phyloP scores from a whole-genome alignment of 2,113 vertebrate species.

The Cichladusa arquata region DNA sequence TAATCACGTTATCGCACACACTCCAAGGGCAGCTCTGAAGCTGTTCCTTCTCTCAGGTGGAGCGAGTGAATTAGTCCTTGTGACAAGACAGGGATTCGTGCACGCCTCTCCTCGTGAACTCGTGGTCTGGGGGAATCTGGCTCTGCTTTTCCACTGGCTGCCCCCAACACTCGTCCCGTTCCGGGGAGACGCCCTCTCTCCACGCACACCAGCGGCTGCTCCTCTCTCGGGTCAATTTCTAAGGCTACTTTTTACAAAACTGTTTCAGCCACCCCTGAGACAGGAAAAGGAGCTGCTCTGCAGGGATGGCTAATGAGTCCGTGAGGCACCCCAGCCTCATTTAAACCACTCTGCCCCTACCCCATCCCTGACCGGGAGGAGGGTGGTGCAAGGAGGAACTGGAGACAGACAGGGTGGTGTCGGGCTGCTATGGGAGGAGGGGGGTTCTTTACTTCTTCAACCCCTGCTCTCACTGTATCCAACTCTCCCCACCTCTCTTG shows the following conservation, averaged over 20 bases:
- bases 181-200: not conserved
- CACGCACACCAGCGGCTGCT: not conserved
- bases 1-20: not conserved
- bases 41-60: not conserved
- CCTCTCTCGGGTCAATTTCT: not conserved
- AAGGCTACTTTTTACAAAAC: not conserved
- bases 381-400: not conserved
- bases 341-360: no score
- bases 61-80: not conserved
- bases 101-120: not conserved
- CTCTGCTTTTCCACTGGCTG: not conserved
- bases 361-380: not conserved
- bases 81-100: not conserved
- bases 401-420: not conserved
- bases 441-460: not conserved
- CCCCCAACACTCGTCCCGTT: not conserved
- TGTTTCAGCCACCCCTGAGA: not conserved
- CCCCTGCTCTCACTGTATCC: not conserved
- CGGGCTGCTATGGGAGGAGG: no score
- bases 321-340: not conserved
- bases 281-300: not conserved
- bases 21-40: conserved; percentile 13
- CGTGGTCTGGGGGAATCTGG: not conserved
- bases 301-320: not conserved
- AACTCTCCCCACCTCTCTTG: not conserved